These are phyloP conservation scores for Drosophila setifemur DNA, from an alignment of 1,140 invertebrate species.

Conservation along the genomic window DNA sequence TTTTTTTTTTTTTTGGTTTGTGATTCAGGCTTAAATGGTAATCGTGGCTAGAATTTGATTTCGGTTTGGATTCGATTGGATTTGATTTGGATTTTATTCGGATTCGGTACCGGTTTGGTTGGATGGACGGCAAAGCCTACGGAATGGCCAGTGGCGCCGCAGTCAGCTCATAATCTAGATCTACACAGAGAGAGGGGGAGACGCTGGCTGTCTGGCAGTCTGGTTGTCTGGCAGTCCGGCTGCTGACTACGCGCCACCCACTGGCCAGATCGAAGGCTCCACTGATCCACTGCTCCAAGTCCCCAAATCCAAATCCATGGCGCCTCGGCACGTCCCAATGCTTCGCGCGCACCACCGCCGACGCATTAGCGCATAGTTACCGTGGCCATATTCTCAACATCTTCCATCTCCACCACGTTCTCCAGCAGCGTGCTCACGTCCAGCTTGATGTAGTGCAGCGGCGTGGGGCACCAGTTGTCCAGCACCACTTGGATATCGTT, in stretches of 20 bases:
- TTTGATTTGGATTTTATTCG: neutral
- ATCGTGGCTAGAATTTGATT: slow-evolving; percentile 11
- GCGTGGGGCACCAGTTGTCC: slow-evolving; percentile 90
- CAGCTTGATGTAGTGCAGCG: slow-evolving; percentile 86
- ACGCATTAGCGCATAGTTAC: slow-evolving; percentile 67
- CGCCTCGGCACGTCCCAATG: no score
- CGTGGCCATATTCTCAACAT: slow-evolving; percentile 83
- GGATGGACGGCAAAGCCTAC: no score
- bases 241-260: neutral
- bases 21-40: slow-evolving; percentile 10
- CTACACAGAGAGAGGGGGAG: no score
- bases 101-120: no score
- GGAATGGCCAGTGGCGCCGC: neutral
- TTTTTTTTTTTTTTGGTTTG: neutral
- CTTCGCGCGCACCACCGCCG: no score
- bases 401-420: slow-evolving; percentile 88
- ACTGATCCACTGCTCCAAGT: no score
- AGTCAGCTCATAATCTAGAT: no score
- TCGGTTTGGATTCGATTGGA: neutral
- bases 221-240: no score
- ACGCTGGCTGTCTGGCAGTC: no score
- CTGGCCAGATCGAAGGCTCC: neutral
- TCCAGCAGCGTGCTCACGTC: slow-evolving; percentile 93
- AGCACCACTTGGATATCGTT: slow-evolving; percentile 91
- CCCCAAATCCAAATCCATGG: no score